A percentile compares a stretch with the other conserved stretches of the same genome.
Conservation (phyloP, 92 coral and sea anemone species). For the Plumapathes pennacea region DNA sequence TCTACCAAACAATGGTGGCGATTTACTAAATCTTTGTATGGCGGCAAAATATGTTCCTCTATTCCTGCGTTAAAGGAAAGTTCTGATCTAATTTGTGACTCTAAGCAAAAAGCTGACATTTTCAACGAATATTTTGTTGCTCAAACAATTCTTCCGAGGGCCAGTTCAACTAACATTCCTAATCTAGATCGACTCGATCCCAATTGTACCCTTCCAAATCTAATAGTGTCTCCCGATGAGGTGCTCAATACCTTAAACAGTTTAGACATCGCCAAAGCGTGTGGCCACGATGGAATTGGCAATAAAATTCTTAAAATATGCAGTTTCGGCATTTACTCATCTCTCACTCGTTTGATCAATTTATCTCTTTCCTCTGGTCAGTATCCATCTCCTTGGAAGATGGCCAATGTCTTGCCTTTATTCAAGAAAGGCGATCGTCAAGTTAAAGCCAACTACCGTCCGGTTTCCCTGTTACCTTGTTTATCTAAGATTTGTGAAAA, state of each 20-base stretch:
- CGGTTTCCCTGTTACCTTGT: constrained; percentile 8
- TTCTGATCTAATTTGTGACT: constrained; percentile 1
- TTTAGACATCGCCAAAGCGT: constrained; percentile 4
- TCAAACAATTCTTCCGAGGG: constrained; percentile 1
- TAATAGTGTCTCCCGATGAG: neutral
- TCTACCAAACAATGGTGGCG: constrained; percentile 30
- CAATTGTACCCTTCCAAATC: neutral
- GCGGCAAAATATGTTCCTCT: constrained; percentile 3
- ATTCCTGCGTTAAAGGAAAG: constrained; percentile 7
- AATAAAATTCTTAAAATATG: constrained; percentile 5
- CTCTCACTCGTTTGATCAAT: too few relatives aligned
- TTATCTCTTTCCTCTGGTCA: constrained; percentile 16
- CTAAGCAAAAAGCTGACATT: constrained; percentile 7
- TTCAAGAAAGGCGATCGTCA: constrained; percentile 19
- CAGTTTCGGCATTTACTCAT: constrained; percentile 1
- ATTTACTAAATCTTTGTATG: constrained; percentile 6
- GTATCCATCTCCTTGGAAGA: constrained; percentile 9
- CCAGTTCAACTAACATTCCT: constrained; percentile 14
- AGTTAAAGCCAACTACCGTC: constrained; percentile 12
- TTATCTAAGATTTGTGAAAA: constrained; percentile 7
- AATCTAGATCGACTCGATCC: neutral
- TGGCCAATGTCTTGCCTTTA: constrained; percentile 19
- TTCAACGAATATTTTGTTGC: constrained; percentile 23
- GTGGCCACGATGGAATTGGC: constrained; percentile 8
- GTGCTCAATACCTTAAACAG: neutral